phyloP scores from a whole-genome alignment of 37 sponge, comb jelly and placozoan species.

The Petrosia ficiformis region DNA sequence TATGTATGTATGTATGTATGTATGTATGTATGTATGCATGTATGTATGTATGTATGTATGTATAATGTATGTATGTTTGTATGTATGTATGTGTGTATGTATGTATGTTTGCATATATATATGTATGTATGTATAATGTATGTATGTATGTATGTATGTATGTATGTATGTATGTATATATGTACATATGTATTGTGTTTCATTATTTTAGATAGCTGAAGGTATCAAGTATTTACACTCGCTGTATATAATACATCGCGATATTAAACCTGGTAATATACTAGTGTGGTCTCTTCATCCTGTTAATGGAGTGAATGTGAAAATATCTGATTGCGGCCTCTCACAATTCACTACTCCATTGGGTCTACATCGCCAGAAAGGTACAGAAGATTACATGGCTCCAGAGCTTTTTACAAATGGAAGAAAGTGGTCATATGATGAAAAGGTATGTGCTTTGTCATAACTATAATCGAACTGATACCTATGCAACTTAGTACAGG shows the following conservation, averaged over 20 bases:
- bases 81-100: too few species aligned
- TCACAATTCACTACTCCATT: slow-evolving; percentile 58
- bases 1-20: neutral
- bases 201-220: slow-evolving; percentile 68
- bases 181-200: too few species aligned
- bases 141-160: too few species aligned
- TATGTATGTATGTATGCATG: neutral
- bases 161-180: too few species aligned
- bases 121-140: too few species aligned
- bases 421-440: slow-evolving; percentile 38
- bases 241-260: slow-evolving; percentile 60
- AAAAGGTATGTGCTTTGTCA: slow-evolving; percentile 72
- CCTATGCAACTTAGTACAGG: too few species aligned
- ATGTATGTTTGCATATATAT: too few species aligned
- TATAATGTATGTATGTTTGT: too few species aligned
- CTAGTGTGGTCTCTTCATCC: slow-evolving; percentile 56
- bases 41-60: too few species aligned
- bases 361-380: slow-evolving; percentile 37
- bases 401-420: slow-evolving; percentile 39
- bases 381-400: slow-evolving; percentile 80
- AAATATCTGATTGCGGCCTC: slow-evolving; percentile 54
- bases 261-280: slow-evolving; percentile 68
- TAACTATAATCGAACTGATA: too few species aligned
- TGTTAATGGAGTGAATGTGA: slow-evolving; percentile 30
- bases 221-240: slow-evolving; percentile 67